Conservation (phyloP, 2,888 invertebrate genomes). For the Leistus spinibarbis region DNA sequence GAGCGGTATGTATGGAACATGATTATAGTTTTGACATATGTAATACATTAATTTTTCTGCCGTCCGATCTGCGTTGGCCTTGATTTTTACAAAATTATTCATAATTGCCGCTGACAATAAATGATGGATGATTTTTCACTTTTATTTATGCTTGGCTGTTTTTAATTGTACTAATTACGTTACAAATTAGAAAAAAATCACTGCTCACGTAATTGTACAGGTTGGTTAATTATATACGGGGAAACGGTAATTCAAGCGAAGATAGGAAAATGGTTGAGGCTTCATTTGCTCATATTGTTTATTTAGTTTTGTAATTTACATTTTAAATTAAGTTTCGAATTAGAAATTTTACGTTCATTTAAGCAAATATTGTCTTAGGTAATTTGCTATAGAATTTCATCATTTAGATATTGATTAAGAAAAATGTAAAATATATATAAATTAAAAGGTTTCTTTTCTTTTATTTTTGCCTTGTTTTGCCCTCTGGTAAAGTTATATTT, state of each 20-base stretch:
- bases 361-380: too few relatives aligned
- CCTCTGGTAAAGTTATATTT: too few relatives aligned
- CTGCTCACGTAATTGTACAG: background rate
- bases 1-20: background rate
- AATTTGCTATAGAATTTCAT: too few relatives aligned
- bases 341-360: too few relatives aligned
- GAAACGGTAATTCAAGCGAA: background rate
- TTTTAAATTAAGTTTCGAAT: too few relatives aligned
- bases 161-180: conserved; percentile 34
- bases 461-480: too few relatives aligned
- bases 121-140: conserved; percentile 34
- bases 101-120: conserved; percentile 22
- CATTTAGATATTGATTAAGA: too few relatives aligned
- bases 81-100: conserved; percentile 27
- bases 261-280: too few relatives aligned
- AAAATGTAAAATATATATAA: too few relatives aligned
- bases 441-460: too few relatives aligned
- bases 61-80: background rate
- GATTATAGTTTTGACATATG: conserved; percentile 4
- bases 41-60: background rate
- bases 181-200: background rate
- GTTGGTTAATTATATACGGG: background rate
- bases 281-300: too few relatives aligned
- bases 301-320: too few relatives aligned
- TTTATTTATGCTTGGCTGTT: conserved; percentile 16